Conservation (phyloP, 2,113 vertebrate species). For the Chloropsis hardwickii region DNA sequence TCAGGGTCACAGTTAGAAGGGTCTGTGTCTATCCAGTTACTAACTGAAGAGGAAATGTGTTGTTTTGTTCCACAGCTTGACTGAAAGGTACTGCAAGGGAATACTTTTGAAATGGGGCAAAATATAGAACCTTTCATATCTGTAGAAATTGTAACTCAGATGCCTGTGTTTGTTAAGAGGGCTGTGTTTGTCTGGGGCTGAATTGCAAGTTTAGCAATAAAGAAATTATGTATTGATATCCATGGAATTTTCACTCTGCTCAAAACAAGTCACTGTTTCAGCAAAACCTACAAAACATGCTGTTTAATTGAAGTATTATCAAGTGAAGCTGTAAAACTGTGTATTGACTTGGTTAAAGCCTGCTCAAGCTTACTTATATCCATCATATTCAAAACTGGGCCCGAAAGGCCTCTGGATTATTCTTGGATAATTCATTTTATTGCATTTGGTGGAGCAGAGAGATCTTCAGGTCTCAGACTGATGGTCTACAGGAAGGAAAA, state of each 20-base stretch:
- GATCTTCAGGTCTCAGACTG: not conserved
- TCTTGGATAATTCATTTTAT: not conserved
- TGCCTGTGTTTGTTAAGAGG: not conserved
- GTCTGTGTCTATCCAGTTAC: not conserved
- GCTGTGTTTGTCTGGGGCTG: not conserved
- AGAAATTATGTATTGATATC: not conserved
- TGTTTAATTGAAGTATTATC: not conserved
- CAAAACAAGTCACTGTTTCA: not conserved
- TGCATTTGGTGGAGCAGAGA: conserved; percentile 7
- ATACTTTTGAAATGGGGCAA: not conserved
- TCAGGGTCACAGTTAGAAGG: not conserved
- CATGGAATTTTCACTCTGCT: not conserved
- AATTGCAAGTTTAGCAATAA: not conserved
- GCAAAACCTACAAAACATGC: not conserved
- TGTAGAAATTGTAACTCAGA: not conserved
- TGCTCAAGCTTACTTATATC: not conserved
- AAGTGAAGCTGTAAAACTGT: not conserved
- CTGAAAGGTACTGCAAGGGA: not conserved
- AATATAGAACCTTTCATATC: not conserved
- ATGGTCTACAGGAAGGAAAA: not conserved
- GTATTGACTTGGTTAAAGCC: not conserved
- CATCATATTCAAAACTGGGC: not conserved
- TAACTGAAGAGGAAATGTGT: not conserved
- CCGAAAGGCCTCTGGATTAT: not conserved
- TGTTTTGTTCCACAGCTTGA: not conserved